Evolutionary conservation across 2,113 vertebrate species (phyloP), one percentile per base, ranked within the genome.

Genomic region (Corythornis cristatus): DNA sequence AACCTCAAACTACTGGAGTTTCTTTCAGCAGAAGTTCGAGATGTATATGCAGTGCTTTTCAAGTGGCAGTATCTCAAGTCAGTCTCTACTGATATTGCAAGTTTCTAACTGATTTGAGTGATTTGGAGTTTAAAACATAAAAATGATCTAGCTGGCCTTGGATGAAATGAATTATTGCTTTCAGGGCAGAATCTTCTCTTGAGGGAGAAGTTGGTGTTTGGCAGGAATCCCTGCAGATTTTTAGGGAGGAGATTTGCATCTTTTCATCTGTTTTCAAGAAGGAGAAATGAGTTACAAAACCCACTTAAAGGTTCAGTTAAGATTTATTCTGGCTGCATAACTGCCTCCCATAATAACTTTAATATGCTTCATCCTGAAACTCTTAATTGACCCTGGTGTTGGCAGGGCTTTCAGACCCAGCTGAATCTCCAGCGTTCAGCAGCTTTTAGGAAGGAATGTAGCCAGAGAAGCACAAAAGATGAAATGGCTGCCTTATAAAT

Each of bases 241-340:
- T 88, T 81, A 61, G 78, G 46, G 58, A 67, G 37, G 66, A 95
- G 78, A 86, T 92, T 84, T 90, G 64, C 92, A 65, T 73, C 80
- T 93, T 93, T 93, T 92, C 57, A 70, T 91, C 90, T 89, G 57
- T 94, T 96, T 96, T 95, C 91, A 83, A 90, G 91, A 93, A 88
- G 86, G 72, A 93, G 93, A 95, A 96, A 83, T 40, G 86, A 92
- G 74, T 97, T 94, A 92, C 43, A 94, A 86, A 96, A 96, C 83
- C 81, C 91, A 93, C 91, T 96, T 96, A 95, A 94, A 96, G 65
- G 78, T 96, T 96, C 87, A 84, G 86, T 94, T 94, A 93, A 96
- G 93, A 97, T 97, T 97, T 97, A 96, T 97, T 97, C 95, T 96
- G 89, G 83, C 96, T 94, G 86, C 94, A 86, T 96, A 96, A 93